These are phyloP conservation scores for Drosophila sechellia DNA, from an alignment of 1,140 invertebrate genomes.

Conservation along the genomic window DNA sequence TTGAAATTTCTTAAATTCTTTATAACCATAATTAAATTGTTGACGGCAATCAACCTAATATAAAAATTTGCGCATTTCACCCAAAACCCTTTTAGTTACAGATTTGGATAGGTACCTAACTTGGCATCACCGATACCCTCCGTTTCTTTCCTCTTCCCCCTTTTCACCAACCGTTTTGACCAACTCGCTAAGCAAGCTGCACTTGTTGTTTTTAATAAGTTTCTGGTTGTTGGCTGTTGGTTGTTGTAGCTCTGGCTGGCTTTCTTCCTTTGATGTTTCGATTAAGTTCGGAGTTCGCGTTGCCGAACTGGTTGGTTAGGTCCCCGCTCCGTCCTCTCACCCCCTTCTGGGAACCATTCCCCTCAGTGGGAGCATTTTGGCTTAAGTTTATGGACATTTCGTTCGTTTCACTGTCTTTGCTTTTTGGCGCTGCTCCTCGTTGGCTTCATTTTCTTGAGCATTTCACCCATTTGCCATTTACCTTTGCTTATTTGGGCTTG, in stretches of 20 bases:
- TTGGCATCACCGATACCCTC: conserved; percentile 7
- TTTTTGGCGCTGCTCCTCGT: conserved; percentile 50
- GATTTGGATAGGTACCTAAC: not conserved
- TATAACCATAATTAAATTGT: too few species aligned
- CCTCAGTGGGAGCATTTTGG: conserved; percentile 56
- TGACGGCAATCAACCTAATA: too few species aligned
- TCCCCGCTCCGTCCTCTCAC: conserved; percentile 13
- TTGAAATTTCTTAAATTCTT: too few species aligned
- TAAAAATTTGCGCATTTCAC: too few species aligned
- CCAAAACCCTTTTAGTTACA: not conserved
- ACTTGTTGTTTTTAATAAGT: conserved; percentile 84
- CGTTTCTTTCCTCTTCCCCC: not conserved
- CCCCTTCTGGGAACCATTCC: not conserved
- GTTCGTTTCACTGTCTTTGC: conserved; percentile 73
- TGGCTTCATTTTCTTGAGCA: conserved; percentile 78
- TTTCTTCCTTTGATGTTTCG: conserved; percentile 77
- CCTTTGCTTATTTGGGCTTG: conserved; percentile 40
- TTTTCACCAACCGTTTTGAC: conserved; percentile 15
- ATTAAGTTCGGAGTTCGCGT: conserved; percentile 81
- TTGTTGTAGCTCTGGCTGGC: conserved; percentile 33
- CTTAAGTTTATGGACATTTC: conserved; percentile 79
- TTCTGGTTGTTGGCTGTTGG: conserved; percentile 56
- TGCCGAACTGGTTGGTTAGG: conserved; percentile 75
- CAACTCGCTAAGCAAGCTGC: conserved; percentile 53
- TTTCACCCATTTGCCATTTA: conserved; percentile 62